These are phyloP conservation scores for Lissocephala sabroskyi DNA, from an alignment of 2,888 invertebrate species.

Conservation along the genomic window DNA sequence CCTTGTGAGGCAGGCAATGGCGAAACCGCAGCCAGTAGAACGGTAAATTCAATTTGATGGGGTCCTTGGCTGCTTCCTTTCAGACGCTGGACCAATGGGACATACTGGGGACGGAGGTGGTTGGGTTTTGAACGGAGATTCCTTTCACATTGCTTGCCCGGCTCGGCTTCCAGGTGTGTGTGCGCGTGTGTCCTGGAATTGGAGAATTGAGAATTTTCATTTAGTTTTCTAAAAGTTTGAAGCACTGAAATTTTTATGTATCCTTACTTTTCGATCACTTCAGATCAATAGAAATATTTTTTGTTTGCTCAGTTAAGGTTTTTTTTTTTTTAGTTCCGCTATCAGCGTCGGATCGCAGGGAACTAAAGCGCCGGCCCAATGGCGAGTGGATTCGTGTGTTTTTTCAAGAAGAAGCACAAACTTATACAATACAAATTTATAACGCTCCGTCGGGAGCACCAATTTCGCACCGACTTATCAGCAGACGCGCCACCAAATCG, in stretches of 20 bases:
- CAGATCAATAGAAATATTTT: too few relatives aligned
- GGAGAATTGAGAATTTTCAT: too few relatives aligned
- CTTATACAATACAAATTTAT: slow-evolving; percentile 47
- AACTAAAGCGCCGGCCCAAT: slow-evolving; percentile 44
- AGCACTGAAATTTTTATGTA: too few relatives aligned
- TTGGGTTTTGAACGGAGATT: background rate
- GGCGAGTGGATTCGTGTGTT: too few relatives aligned
- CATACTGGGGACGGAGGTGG: slow-evolving; percentile 1
- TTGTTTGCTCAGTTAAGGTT: background rate
- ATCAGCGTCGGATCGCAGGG: slow-evolving; percentile 31
- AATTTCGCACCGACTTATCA: slow-evolving; percentile 4
- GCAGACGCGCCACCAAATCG: slow-evolving; percentile 17
- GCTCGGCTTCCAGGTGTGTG: background rate
- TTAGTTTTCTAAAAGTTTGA: too few relatives aligned
- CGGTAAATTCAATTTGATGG: background rate
- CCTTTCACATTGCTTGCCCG: background rate
- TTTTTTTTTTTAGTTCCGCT: slow-evolving; percentile 33
- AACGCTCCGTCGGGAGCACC: slow-evolving; percentile 42
- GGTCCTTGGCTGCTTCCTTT: background rate
- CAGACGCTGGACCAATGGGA: background rate
- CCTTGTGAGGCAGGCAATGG: too few relatives aligned
- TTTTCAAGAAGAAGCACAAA: slow-evolving; percentile 17
- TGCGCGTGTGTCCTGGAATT: too few relatives aligned
- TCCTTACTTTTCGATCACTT: too few relatives aligned
- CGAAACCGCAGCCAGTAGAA: too few relatives aligned